phyloP scores from a whole-genome alignment of 2,113 vertebrate genomes.

The Tachysurus vachellii region DNA sequence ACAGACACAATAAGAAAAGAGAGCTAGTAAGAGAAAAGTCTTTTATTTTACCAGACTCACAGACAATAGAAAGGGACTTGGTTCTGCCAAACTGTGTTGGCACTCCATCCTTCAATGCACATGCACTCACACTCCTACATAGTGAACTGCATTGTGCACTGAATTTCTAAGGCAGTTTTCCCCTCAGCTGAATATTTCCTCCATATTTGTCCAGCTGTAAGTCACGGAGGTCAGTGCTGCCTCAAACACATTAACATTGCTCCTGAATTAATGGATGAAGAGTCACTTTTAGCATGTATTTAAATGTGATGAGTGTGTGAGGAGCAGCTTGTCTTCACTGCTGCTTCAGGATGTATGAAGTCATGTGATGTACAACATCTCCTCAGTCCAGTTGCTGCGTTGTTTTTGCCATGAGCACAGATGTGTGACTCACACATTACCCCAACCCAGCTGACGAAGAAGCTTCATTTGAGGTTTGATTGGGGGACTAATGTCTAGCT shows the following conservation, averaged over 20 bases:
- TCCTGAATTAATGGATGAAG: neutral
- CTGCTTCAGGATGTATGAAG: neutral
- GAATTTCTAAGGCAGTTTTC: constrained; percentile 26
- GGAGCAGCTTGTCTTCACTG: neutral
- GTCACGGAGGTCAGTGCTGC: constrained; percentile 29
- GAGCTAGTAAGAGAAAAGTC: neutral
- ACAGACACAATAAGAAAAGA: neutral
- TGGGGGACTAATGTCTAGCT: neutral
- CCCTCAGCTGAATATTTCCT: constrained; percentile 30
- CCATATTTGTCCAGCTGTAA: constrained; percentile 27
- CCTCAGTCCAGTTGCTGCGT: neutral
- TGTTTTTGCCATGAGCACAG: constrained; percentile 31
- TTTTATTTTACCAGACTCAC: neutral
- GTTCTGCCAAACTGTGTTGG: constrained; percentile 35
- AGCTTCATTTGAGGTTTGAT: constrained; percentile 21
- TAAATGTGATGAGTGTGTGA: neutral
- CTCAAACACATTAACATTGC: constrained; percentile 9
- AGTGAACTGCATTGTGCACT: constrained; percentile 39
- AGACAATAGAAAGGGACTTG: neutral
- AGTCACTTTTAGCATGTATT: neutral
- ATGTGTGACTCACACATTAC: constrained; percentile 15
- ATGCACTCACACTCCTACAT: constrained; percentile 28
- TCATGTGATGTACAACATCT: neutral
- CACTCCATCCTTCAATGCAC: constrained; percentile 26
- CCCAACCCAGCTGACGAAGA: constrained; percentile 10